Evolutionary conservation across 2,797 vertebrate species (phyloP).

Genomic region (Anableps anableps): DNA sequence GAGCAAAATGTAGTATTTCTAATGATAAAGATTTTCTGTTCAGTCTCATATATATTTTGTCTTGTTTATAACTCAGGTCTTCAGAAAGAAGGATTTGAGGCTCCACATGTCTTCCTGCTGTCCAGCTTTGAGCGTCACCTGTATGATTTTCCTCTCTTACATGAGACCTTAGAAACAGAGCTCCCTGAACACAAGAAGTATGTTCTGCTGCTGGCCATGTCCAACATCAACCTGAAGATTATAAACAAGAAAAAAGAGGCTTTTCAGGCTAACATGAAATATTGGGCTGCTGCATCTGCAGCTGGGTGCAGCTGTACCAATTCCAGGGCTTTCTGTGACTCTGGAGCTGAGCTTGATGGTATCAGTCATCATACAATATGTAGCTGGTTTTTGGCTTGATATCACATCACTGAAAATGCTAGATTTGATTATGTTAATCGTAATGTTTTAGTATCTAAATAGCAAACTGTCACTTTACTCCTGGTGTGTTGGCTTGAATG

Average conservation of each 20-base stretch:
- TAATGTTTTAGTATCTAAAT: too few species aligned
- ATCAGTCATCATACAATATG: neutral
- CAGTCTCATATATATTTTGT: too few species aligned
- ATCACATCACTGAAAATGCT: too few species aligned
- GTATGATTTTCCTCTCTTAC: neutral
- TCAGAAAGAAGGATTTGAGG: neutral
- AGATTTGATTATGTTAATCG: too few species aligned
- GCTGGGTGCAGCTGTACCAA: neutral
- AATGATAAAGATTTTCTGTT: too few species aligned
- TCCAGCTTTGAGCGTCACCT: neutral
- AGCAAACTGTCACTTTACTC: too few species aligned
- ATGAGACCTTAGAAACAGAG: neutral
- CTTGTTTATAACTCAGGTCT: neutral
- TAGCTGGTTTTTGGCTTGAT: too few species aligned
- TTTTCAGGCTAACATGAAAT: conserved; percentile 16
- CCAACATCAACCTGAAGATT: neutral
- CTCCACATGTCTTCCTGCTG: neutral
- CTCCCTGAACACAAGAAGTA: neutral
- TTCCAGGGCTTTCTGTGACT: neutral
- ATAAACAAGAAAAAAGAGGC: conserved; percentile 24
- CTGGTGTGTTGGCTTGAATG: too few species aligned
- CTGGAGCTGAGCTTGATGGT: neutral
- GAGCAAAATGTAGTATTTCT: too few species aligned
- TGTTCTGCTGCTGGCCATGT: conserved; percentile 7
- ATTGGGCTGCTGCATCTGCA: accelerated